A percentile compares a stretch with the other conserved stretches of the same genome.
These are phyloP conservation scores for Zoroaster sp. DNA, from an alignment of 53 echinoderm and acorn worm species.

Conservation along the genomic window DNA sequence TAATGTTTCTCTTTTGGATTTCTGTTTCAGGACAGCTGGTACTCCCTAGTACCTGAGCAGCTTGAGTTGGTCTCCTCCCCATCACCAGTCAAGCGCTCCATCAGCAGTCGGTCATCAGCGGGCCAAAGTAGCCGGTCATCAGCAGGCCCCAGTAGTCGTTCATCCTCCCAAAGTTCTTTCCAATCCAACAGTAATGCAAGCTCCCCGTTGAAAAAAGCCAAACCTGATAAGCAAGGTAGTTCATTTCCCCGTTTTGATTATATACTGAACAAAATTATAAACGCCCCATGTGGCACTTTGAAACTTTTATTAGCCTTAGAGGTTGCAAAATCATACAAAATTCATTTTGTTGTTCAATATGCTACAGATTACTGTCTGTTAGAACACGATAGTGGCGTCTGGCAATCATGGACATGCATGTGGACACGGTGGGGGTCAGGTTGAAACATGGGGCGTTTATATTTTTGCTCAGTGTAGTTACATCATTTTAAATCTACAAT, in stretches of 20 bases:
- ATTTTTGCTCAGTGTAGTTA: no score
- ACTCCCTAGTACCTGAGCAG: conserved; percentile 72
- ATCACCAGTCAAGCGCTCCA: conserved; percentile 36
- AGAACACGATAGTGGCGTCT: no score
- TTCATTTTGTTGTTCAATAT: neutral
- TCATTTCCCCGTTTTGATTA: neutral
- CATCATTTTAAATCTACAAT: no score
- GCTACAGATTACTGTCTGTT: neutral
- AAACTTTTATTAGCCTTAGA: no score
- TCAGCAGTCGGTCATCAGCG: conserved; percentile 40
- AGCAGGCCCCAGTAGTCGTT: conserved; percentile 4
- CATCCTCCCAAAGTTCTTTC: conserved; percentile 41
- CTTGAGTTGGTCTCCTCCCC: conserved; percentile 69
- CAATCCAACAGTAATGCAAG: conserved; percentile 5
- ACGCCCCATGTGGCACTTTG: no score
- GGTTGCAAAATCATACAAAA: neutral
- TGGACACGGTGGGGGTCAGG: no score
- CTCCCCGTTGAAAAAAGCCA: neutral
- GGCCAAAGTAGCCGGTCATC: conserved; percentile 15
- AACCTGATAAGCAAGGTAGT: neutral
- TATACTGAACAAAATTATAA: neutral
- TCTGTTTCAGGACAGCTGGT: conserved; percentile 68
- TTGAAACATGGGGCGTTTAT: no score
- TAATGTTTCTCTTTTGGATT: neutral
- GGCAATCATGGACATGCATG: no score